Evolutionary conservation across 2,888 invertebrate species (phyloP).

Genomic region (Scaptomyza reducta): DNA sequence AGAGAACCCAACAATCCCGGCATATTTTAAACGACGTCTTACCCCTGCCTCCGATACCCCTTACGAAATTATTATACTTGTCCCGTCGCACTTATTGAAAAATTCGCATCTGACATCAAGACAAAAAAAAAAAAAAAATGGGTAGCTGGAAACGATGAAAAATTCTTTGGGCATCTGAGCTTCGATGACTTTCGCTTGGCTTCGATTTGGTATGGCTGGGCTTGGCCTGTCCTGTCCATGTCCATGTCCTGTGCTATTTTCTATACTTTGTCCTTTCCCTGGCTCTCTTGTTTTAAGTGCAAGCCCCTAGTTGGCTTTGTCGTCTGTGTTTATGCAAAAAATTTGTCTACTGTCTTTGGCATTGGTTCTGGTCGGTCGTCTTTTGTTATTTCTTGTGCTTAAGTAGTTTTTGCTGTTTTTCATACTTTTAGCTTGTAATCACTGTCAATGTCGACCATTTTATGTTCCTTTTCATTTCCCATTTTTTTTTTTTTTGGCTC

Average conservation of each 20-base stretch:
- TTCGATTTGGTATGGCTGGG: constrained; percentile 43
- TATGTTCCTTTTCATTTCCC: constrained; percentile 12
- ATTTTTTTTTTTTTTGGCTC: constrained; percentile 15
- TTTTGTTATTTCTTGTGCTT: constrained; percentile 79
- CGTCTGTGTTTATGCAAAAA: constrained; percentile 80
- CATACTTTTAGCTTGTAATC: constrained; percentile 80
- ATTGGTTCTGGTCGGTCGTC: constrained; percentile 35
- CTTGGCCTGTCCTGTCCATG: constrained; percentile 1
- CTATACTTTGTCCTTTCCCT: constrained; percentile 27
- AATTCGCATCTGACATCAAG: constrained; percentile 68
- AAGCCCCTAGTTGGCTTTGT: constrained; percentile 76
- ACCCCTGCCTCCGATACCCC: constrained; percentile 14
- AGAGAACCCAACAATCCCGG: constrained; percentile 61
- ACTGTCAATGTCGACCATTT: constrained; percentile 77
- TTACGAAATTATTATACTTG: constrained; percentile 67
- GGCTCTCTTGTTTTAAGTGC: constrained; percentile 73
- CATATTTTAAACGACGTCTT: constrained; percentile 76
- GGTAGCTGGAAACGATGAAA: constrained; percentile 18
- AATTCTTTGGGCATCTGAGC: constrained; percentile 58
- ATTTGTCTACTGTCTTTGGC: constrained; percentile 68
- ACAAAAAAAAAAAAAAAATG: constrained; percentile 12
- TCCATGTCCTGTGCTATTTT: constrained; percentile 14
- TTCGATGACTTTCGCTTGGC: constrained; percentile 62
- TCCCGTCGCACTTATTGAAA: constrained; percentile 75
- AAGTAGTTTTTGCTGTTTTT: constrained; percentile 81